Conservation (phyloP, 2,113 vertebrate species). For the Puntigrus tetrazona region DNA sequence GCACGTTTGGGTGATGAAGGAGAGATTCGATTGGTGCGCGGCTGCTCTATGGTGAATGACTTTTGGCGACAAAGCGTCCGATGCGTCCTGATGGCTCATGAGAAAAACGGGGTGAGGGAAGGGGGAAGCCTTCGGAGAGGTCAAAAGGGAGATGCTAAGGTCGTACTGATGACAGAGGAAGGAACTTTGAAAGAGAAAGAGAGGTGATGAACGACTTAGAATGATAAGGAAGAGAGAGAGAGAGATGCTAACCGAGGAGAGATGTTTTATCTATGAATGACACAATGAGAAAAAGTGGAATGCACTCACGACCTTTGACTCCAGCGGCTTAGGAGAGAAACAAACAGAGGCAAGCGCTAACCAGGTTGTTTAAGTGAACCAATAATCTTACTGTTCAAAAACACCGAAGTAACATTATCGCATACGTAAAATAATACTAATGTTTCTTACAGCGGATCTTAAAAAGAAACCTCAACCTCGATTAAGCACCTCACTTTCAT, state of each 20-base stretch:
- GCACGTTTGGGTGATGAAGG: background rate
- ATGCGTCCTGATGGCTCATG: conserved; percentile 48
- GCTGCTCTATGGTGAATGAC: conserved; percentile 48
- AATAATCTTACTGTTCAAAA: background rate
- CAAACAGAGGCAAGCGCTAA: background rate
- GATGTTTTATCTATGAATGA: conserved; percentile 38
- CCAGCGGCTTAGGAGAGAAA: background rate
- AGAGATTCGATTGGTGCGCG: conserved; percentile 28
- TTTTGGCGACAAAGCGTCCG: conserved; percentile 44
- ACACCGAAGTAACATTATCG: background rate
- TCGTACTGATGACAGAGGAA: conserved; percentile 57
- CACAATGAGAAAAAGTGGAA: conserved; percentile 25
- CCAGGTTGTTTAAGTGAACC: background rate
- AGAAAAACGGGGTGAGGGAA: conserved; percentile 22
- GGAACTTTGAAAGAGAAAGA: conserved; percentile 47
- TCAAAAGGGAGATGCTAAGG: conserved; percentile 51
- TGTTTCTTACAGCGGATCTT: background rate
- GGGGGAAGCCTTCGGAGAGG: conserved; percentile 2
- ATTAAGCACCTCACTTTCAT: background rate
- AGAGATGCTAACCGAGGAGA: conserved; percentile 24
- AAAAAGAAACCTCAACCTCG: background rate
- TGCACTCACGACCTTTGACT: conserved; percentile 56
- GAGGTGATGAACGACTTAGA: conserved; percentile 39
- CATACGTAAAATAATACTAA: background rate
- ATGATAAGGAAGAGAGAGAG: conserved; percentile 44